Evolutionary conservation across 2,113 vertebrate species (phyloP).

Genomic region (Corvus moneduloides): DNA sequence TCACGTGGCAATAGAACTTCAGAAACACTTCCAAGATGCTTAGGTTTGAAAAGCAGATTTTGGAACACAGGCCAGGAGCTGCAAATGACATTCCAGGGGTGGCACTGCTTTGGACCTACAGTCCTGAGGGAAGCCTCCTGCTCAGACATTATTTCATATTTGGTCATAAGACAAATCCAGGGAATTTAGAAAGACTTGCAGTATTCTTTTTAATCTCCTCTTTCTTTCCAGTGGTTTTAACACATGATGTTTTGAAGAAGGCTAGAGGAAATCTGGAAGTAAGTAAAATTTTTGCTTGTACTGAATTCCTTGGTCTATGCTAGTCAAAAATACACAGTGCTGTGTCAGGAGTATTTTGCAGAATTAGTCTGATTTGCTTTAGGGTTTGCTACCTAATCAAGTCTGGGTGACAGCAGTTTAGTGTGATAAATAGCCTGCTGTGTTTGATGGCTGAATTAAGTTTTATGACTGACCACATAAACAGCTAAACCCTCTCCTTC

Average conservation of each 20-base stretch:
- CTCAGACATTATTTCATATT: neutral
- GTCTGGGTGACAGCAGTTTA: neutral
- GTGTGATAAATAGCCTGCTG: neutral
- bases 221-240: slow-evolving; percentile 81
- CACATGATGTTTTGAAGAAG: slow-evolving; percentile 89
- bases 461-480: neutral
- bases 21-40: neutral
- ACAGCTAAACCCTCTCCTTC: neutral
- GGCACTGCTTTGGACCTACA: neutral
- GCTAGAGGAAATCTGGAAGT: slow-evolving; percentile 95
- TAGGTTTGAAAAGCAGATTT: neutral
- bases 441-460: slow-evolving; percentile 20
- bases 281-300: neutral
- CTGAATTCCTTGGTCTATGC: neutral
- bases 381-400: neutral
- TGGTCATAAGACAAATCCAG: neutral
- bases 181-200: neutral
- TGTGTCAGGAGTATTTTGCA: neutral
- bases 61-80: neutral
- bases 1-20: neutral
- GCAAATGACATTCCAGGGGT: neutral
- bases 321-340: neutral
- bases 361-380: neutral
- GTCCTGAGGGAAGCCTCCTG: neutral
- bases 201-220: neutral